These are phyloP conservation scores for Crioceris asparagi DNA, from an alignment of 2,888 invertebrate species.

Conservation along the genomic window DNA sequence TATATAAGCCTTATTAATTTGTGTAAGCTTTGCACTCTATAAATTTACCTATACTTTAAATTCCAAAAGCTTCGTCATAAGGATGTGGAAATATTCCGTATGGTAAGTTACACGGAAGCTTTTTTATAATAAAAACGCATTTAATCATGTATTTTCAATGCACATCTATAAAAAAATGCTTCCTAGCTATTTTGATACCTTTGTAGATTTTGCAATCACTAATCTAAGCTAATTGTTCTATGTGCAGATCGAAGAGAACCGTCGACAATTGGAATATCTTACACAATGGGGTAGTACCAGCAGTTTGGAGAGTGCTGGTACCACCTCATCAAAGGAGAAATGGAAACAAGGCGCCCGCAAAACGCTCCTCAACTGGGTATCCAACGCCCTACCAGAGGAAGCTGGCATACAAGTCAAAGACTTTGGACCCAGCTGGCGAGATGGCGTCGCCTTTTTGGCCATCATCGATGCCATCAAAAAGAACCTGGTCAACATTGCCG, in stretches of 20 bases:
- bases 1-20: no score
- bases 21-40: no score
- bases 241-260: conserved; percentile 89
- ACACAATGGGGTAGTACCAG: conserved; percentile 73
- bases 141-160: no score
- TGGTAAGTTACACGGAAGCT: no score
- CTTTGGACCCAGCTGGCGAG: conserved; percentile 93
- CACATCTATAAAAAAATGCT: no score
- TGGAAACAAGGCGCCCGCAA: conserved; percentile 88
- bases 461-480: conserved; percentile 92
- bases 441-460: conserved; percentile 90
- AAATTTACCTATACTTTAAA: no score
- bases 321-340: conserved; percentile 57
- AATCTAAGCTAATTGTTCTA: no score
- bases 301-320: conserved; percentile 73
- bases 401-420: conserved; percentile 82
- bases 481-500: conserved; percentile 79
- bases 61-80: conserved; percentile 37
- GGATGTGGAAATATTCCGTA: conserved; percentile 30
- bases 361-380: conserved; percentile 88
- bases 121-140: no score
- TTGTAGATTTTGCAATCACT: no score
- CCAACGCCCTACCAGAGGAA: conserved; percentile 82
- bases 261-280: conserved; percentile 76
- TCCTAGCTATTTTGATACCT: no score